Percentiles rank a stretch among this genome's conserved stretches.
Evolutionary conservation across 2,113 vertebrate genomes (phyloP).

Genomic region (Scytalopus superciliaris): DNA sequence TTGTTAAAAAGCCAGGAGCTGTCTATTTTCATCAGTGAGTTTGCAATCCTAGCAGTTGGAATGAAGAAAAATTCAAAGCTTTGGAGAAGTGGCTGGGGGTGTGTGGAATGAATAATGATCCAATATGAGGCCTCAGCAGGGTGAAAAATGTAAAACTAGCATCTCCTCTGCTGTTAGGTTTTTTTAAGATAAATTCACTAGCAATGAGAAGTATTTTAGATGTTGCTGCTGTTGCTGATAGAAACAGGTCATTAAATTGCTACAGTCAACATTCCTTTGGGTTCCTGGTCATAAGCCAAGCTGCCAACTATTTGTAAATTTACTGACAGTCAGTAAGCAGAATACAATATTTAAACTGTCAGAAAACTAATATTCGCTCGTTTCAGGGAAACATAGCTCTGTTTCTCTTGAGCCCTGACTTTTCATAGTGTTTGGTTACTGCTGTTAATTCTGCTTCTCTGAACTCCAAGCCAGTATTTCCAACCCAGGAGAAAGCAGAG

Average conservation of each 20-base stretch:
- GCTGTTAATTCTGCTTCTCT: neutral
- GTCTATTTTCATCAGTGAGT: neutral
- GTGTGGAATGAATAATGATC: conserved; percentile 40
- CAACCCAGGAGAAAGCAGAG: neutral
- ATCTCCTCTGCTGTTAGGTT: neutral
- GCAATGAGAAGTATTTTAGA: conserved; percentile 51
- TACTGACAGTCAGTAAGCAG: conserved; percentile 55
- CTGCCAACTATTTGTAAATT: conserved; percentile 65
- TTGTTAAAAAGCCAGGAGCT: neutral
- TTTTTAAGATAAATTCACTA: conserved; percentile 32
- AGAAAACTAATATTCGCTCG: conserved; percentile 15
- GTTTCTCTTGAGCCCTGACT: conserved; percentile 9
- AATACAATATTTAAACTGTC: conserved; percentile 58
- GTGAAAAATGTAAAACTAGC: conserved; percentile 42
- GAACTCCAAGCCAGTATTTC: neutral
- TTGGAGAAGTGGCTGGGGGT: conserved; percentile 7
- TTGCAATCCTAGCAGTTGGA: conserved; percentile 27
- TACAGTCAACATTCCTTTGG: conserved; percentile 52
- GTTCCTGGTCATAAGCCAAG: conserved; percentile 57
- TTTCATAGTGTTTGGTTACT: neutral
- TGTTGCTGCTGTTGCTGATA: conserved; percentile 33
- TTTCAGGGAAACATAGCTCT: conserved; percentile 2
- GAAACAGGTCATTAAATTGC: conserved; percentile 47
- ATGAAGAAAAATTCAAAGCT: conserved; percentile 22
- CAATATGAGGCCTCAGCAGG: conserved; percentile 55